Evolutionary conservation across 2,797 vertebrate genomes (phyloP).

Genomic region (Poecilia gillii): DNA sequence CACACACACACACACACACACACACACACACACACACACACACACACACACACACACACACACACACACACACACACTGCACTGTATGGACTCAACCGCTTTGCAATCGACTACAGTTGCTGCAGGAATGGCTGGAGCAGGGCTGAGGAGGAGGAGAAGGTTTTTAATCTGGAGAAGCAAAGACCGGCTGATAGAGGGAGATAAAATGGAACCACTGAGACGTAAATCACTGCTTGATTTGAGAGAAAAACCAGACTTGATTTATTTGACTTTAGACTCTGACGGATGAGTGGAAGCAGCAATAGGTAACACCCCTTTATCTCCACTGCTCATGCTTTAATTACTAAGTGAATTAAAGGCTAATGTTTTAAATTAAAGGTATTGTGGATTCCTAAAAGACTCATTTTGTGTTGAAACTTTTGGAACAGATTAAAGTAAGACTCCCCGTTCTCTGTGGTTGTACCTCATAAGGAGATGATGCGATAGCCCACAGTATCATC

Average conservation of each 20-base stretch:
- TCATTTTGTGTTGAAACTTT: not conserved
- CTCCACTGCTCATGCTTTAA: conserved; percentile 32
- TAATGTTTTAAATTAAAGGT: conserved; percentile 19
- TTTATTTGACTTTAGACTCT: conserved; percentile 25
- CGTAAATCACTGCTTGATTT: conserved; percentile 32
- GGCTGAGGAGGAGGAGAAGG: conserved; percentile 31
- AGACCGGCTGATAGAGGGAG: conserved; percentile 19
- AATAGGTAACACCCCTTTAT: conserved; percentile 26
- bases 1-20: no score
- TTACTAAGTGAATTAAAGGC: conserved; percentile 36
- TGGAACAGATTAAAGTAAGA: not conserved
- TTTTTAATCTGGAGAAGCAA: conserved; percentile 16
- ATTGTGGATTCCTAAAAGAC: conserved; percentile 14
- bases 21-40: no score
- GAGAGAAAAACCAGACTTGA: conserved; percentile 36
- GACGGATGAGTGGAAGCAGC: conserved; percentile 40
- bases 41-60: no score
- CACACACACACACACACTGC: not conserved
- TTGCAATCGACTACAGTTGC: conserved; percentile 46
- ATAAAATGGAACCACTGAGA: not conserved
- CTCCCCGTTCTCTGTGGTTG: not conserved
- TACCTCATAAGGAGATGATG: not conserved
- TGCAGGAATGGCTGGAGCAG: conserved; percentile 30
- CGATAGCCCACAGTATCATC: not conserved
- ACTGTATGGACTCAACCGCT: conserved; percentile 63